These are phyloP conservation scores for Heteromyza rotundicornis DNA, from an alignment of 2,888 invertebrate species.

Conservation along the genomic window DNA sequence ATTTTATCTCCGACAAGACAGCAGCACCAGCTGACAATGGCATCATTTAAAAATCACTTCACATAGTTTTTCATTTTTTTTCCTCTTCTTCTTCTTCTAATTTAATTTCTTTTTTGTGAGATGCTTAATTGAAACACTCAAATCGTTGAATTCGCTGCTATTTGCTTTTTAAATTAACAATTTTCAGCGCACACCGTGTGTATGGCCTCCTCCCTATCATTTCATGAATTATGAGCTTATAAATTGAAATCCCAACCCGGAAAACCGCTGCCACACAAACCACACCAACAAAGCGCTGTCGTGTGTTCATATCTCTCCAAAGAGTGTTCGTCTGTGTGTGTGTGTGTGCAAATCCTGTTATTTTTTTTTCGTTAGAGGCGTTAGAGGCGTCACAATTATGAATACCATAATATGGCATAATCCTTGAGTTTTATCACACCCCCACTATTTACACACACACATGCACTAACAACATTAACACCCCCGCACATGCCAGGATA, in stretches of 20 bases:
- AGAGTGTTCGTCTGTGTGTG: background rate
- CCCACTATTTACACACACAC: slow-evolving; percentile 6
- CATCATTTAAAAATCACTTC: slow-evolving; percentile 21
- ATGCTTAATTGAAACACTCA: background rate
- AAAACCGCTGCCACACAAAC: slow-evolving; percentile 7
- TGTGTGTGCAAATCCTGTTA: too few species aligned
- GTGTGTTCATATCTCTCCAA: background rate
- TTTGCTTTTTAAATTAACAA: slow-evolving; percentile 27
- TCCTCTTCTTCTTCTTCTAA: background rate
- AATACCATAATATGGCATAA: slow-evolving; percentile 27
- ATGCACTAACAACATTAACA: background rate
- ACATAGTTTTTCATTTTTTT: background rate
- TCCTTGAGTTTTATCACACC: slow-evolving; percentile 27
- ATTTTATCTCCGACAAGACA: background rate
- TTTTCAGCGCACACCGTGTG: slow-evolving; percentile 13
- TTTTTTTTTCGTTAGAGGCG: background rate
- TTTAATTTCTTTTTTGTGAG: background rate
- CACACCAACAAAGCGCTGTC: slow-evolving; percentile 5
- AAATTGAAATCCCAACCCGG: slow-evolving; percentile 17
- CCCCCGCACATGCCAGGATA: background rate
- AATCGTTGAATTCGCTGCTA: slow-evolving; percentile 21
- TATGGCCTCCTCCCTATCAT: background rate
- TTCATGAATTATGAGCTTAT: slow-evolving; percentile 26
- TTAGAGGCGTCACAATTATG: slow-evolving; percentile 22
- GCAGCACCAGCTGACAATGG: slow-evolving; percentile 8